phyloP scores from a whole-genome alignment of 2,797 vertebrate genomes.

The Lagothrix lagotricha region DNA sequence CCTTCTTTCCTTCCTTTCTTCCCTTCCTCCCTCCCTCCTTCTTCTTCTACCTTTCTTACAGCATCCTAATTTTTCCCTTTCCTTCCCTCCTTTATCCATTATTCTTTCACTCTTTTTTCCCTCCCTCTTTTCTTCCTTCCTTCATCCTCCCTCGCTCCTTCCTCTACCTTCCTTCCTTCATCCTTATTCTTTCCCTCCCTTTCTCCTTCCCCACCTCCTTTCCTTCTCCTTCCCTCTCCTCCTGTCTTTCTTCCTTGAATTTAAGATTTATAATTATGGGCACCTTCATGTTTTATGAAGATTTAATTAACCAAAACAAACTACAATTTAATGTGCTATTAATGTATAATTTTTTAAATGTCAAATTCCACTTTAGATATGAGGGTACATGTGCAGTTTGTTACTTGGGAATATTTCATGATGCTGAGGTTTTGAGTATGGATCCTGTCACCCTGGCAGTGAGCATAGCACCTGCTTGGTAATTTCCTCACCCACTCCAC shows the following conservation, averaged over 20 bases:
- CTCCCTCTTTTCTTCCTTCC: not conserved
- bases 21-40: not conserved
- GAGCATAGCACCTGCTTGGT: not conserved
- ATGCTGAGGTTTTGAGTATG: not conserved
- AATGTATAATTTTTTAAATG: not conserved
- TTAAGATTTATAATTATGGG: not conserved
- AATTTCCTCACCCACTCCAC: not conserved
- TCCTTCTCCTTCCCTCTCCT: not conserved
- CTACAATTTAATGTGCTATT: not conserved
- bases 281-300: not conserved
- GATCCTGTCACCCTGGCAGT: not conserved
- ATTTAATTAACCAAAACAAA: not conserved
- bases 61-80: not conserved
- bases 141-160: not conserved
- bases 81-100: no score
- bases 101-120: no score
- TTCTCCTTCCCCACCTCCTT: not conserved
- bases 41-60: no score
- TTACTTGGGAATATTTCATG: not conserved
- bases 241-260: not conserved
- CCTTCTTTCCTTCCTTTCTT: not conserved
- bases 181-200: not conserved
- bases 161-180: fast-evolving
- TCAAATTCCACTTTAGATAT: not conserved
- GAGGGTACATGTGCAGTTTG: not conserved